phyloP scores from a whole-genome alignment of 2,113 vertebrate genomes.

The Corydoras sp. region DNA sequence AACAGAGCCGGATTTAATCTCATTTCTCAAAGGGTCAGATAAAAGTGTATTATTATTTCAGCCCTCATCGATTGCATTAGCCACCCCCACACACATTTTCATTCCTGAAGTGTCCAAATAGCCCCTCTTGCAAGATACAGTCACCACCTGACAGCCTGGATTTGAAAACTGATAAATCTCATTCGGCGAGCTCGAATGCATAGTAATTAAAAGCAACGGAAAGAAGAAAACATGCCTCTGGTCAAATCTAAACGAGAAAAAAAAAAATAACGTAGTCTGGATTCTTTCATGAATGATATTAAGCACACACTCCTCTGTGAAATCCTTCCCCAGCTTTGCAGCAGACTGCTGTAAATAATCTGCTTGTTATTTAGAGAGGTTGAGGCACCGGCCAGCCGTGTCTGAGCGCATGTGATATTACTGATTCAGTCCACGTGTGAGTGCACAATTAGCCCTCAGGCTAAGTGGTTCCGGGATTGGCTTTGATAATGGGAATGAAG shows the following conservation, averaged over 20 bases:
- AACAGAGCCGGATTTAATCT: constrained; percentile 12
- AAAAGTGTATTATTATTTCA: neutral
- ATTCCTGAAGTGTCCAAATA: constrained; percentile 14
- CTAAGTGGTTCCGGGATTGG: constrained; percentile 14
- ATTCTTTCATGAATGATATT: constrained; percentile 13
- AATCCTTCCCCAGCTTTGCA: neutral
- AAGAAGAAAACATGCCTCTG: no score
- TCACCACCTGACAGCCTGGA: constrained; percentile 28
- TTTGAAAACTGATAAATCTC: constrained; percentile 31
- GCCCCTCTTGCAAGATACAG: neutral
- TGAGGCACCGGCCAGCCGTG: constrained; percentile 10
- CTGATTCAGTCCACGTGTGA: constrained; percentile 27
- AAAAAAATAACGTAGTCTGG: neutral
- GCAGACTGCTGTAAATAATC: constrained; percentile 9
- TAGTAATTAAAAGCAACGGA: no score
- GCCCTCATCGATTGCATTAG: constrained; percentile 20
- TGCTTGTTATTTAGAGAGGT: neutral
- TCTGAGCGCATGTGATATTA: constrained; percentile 22
- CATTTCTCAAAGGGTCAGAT: constrained; percentile 20
- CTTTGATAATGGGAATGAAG: constrained; percentile 22
- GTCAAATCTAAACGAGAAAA: no score
- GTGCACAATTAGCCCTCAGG: constrained; percentile 25
- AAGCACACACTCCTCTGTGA: constrained; percentile 10
- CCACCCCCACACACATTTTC: constrained; percentile 37
- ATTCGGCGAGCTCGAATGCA: constrained; percentile 26